A percentile compares a stretch with the other conserved stretches of the same genome.
phyloP scores from a whole-genome alignment of 2,797 vertebrate genomes.

The Paedocypris micromegethes region DNA sequence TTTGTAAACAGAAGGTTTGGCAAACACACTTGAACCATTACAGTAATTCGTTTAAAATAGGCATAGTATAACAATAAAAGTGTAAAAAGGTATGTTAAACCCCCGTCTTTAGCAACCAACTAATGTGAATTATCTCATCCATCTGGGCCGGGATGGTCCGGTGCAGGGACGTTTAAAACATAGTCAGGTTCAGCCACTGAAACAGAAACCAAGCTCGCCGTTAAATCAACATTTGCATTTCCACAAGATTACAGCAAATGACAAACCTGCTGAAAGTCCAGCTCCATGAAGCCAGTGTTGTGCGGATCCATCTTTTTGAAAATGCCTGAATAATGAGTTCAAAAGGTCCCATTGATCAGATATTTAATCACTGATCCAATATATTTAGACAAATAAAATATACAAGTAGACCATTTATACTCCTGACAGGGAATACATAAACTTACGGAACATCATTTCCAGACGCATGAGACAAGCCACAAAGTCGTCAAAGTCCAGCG shows the following conservation, averaged over 20 bases:
- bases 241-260: not conserved
- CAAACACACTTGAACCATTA: not conserved
- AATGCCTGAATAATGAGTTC: constrained; percentile 53
- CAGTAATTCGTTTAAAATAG: not conserved
- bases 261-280: constrained; percentile 62
- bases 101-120: not conserved
- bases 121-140: not conserved
- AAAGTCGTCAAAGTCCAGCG: constrained; percentile 68
- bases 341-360: not conserved
- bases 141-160: not conserved
- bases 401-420: not conserved
- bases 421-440: not conserved
- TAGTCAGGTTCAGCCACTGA: constrained; percentile 70
- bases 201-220: constrained; percentile 8
- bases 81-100: constrained; percentile 2
- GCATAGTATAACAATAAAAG: constrained; percentile 8
- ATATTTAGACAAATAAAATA: not conserved
- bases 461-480: constrained; percentile 66
- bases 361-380: not conserved
- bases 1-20: constrained; percentile 13
- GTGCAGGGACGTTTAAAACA: constrained; percentile 58
- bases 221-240: not conserved
- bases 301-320: constrained; percentile 62
- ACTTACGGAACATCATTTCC: constrained; percentile 75
- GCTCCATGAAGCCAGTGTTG: constrained; percentile 60